phyloP scores from a whole-genome alignment of 1,140 invertebrate species.

The Drosophila fuyamai region DNA sequence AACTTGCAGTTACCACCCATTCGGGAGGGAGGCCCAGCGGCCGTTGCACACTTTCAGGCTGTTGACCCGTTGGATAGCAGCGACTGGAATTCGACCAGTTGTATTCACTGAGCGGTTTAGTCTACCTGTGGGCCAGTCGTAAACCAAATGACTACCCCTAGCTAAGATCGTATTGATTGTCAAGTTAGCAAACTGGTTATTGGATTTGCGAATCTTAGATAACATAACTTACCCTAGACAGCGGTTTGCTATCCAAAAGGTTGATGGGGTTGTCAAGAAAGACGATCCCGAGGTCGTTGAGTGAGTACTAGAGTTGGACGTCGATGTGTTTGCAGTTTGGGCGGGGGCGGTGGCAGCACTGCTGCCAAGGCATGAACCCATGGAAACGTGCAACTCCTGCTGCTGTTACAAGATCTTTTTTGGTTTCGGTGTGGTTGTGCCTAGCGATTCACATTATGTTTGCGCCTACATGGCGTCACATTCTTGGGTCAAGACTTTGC shows the following conservation, averaged over 20 bases:
- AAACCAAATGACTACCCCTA: too few relatives aligned
- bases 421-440: not conserved
- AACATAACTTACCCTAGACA: slow-evolving; percentile 66
- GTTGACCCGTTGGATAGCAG: too few relatives aligned
- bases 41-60: too few relatives aligned
- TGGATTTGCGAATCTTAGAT: slow-evolving; percentile 29
- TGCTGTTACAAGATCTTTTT: not conserved
- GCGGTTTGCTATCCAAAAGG: slow-evolving; percentile 49
- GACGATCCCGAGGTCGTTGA: slow-evolving; percentile 32
- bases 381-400: slow-evolving; percentile 38
- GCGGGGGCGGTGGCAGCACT: slow-evolving; percentile 47
- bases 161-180: slow-evolving; percentile 57
- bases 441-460: slow-evolving; percentile 12
- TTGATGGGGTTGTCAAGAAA: slow-evolving; percentile 33
- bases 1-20: too few relatives aligned
- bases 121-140: too few relatives aligned
- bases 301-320: slow-evolving; percentile 13
- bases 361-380: slow-evolving; percentile 77
- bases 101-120: too few relatives aligned
- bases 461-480: too few relatives aligned
- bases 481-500: slow-evolving; percentile 59
- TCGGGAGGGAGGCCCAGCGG: too few relatives aligned
- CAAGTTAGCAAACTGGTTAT: slow-evolving; percentile 50
- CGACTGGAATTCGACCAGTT: too few relatives aligned
- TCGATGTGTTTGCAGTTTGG: not conserved